Evolutionary conservation across 2,888 invertebrate genomes (phyloP).

Genomic region (Ptychoptera contaminata): DNA sequence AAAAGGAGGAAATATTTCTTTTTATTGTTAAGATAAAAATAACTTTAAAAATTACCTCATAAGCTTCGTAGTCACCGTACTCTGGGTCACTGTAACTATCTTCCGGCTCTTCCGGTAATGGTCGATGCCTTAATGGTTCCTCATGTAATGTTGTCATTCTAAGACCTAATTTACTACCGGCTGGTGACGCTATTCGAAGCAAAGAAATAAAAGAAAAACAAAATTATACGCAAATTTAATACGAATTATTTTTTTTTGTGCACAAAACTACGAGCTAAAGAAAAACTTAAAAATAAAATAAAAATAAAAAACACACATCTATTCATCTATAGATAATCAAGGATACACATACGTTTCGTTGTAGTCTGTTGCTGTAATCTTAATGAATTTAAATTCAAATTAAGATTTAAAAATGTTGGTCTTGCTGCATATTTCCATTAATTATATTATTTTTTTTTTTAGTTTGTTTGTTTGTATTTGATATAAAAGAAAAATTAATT

Average conservation of each 20-base stretch:
- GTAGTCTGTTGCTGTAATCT: conserved; percentile 64
- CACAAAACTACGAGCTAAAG: not conserved
- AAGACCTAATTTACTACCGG: conserved; percentile 66
- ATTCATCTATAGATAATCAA: no score
- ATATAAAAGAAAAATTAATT: no score
- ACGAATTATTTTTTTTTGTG: not conserved
- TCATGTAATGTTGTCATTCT: conserved; percentile 88
- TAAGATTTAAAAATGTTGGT: conserved; percentile 96
- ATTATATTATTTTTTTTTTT: no score
- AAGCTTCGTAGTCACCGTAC: conserved; percentile 27
- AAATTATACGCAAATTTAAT: conserved; percentile 5
- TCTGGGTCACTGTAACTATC: conserved; percentile 33
- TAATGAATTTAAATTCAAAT: conserved; percentile 82
- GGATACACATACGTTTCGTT: conserved; percentile 76
- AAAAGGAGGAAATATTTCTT: no score
- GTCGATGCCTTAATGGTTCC: conserved; percentile 44
- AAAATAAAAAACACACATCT: not conserved
- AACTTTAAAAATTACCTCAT: conserved; percentile 7
- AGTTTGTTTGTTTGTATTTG: no score
- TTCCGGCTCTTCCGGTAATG: conserved; percentile 31
- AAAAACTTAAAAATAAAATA: not conserved
- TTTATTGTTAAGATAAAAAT: no score
- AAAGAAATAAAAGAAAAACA: conserved; percentile 8
- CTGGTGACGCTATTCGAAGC: conserved; percentile 52
- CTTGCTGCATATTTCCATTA: conserved; percentile 54